phyloP scores from a whole-genome alignment of 2,888 invertebrate genomes.

The Pogonocherus hispidulus region DNA sequence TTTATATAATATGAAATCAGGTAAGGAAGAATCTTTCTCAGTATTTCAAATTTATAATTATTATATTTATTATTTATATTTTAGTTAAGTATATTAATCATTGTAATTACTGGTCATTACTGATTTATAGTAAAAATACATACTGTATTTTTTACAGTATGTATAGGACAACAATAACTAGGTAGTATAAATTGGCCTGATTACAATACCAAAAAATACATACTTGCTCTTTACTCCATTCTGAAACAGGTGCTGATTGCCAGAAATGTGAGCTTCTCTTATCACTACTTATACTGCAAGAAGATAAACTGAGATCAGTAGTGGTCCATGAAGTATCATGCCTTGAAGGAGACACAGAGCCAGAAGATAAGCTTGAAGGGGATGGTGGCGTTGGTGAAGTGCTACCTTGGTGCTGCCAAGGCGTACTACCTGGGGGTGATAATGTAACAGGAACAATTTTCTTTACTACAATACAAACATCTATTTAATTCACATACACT shows the following conservation, averaged over 20 bases:
- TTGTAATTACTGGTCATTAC: no score
- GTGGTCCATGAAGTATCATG: slow-evolving; percentile 70
- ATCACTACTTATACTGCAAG: slow-evolving; percentile 75
- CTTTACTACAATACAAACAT: slow-evolving; percentile 71
- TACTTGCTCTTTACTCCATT: slow-evolving; percentile 86
- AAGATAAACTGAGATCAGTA: slow-evolving; percentile 74
- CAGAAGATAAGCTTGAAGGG: slow-evolving; percentile 77
- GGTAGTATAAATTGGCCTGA: slow-evolving; percentile 64
- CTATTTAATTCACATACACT: slow-evolving; percentile 16
- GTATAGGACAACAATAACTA: no score
- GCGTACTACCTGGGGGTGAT: slow-evolving; percentile 75
- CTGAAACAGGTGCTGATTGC: slow-evolving; percentile 80
- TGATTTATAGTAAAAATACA: no score
- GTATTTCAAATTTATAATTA: no score
- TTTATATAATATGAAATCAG: no score
- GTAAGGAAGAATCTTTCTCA: no score
- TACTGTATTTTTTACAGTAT: no score
- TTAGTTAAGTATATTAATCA: no score
- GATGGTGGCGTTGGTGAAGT: slow-evolving; percentile 72
- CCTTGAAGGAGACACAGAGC: slow-evolving; percentile 72
- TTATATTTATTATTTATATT: no score
- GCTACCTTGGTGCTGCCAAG: slow-evolving; percentile 71
- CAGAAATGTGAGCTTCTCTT: slow-evolving; percentile 76
- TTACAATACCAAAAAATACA: slow-evolving; percentile 44
- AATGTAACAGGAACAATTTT: slow-evolving; percentile 76